A percentile compares a stretch with the other conserved stretches of the same genome.
phyloP scores from a whole-genome alignment of 35 echinoderm and acorn worm genomes.

The Nesometra sesokonis region DNA sequence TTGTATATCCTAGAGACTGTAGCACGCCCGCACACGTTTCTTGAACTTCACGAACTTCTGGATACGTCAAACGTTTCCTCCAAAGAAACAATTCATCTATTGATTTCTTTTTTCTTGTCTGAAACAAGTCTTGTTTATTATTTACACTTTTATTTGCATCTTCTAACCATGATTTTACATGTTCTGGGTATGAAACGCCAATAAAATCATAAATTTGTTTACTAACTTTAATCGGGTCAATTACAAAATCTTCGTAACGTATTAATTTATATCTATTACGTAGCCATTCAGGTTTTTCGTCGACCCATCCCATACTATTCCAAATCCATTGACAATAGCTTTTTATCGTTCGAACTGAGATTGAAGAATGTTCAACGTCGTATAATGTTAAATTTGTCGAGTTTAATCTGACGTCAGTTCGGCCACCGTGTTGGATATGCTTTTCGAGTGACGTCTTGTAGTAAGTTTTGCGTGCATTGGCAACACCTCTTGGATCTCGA shows the following conservation, averaged over 20 bases:
- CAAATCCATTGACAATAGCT: conserved; percentile 56
- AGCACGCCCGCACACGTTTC: conserved; percentile 59
- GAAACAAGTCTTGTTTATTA: conserved; percentile 1
- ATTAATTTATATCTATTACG: conserved; percentile 56
- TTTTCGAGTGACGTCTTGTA: not conserved
- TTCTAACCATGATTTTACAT: conserved; percentile 52
- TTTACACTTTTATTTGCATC: conserved; percentile 44
- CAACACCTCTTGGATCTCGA: conserved; percentile 73
- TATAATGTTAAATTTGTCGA: not conserved
- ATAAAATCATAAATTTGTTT: conserved; percentile 72
- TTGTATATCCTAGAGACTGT: conserved; percentile 47
- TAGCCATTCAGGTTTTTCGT: conserved; percentile 46
- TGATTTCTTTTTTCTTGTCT: conserved; percentile 85
- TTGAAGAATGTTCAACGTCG: not conserved
- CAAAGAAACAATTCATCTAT: conserved; percentile 36
- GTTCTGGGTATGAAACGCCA: conserved; percentile 36
- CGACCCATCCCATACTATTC: conserved; percentile 32
- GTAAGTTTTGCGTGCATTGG: conserved; percentile 56
- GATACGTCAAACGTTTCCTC: conserved; percentile 34
- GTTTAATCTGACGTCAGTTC: not conserved
- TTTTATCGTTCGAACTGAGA: not conserved
- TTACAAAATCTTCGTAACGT: conserved; percentile 76
- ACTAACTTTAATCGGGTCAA: conserved; percentile 39
- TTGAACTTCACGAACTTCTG: conserved; percentile 58
- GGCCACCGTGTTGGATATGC: not conserved